phyloP scores from a whole-genome alignment of 2,888 invertebrate genomes.

The Aradus depressus region DNA sequence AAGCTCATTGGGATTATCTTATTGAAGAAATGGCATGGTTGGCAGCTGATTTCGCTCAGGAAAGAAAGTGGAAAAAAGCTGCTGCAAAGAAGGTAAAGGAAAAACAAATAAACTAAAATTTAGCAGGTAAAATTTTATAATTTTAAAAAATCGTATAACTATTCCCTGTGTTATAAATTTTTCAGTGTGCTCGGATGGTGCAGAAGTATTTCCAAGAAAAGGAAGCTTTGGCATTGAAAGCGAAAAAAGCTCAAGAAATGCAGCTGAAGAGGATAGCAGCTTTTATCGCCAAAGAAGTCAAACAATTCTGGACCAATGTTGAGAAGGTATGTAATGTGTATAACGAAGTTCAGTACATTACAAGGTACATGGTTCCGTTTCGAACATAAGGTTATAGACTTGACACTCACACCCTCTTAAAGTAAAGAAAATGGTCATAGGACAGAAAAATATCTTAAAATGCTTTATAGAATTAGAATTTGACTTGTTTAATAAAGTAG shows the following conservation, averaged over 20 bases:
- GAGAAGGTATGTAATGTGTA: conserved; percentile 87
- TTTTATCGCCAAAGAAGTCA: conserved; percentile 83
- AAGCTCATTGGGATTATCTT: conserved; percentile 97
- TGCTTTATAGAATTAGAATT: too few species aligned
- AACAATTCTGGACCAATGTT: conserved; percentile 90
- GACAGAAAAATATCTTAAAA: too few species aligned
- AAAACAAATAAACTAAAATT: too few species aligned
- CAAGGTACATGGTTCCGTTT: too few species aligned
- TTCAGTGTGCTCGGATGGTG: conserved; percentile 74
- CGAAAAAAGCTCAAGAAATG: conserved; percentile 82
- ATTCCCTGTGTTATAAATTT: not conserved
- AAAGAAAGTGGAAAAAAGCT: conserved; percentile 94
- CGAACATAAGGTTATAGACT: too few species aligned
- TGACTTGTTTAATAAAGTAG: too few species aligned
- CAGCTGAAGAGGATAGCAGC: conserved; percentile 77
- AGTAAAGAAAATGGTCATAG: too few species aligned
- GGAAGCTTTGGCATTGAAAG: conserved; percentile 75
- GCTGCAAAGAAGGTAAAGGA: conserved; percentile 68
- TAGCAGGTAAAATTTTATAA: too few species aligned
- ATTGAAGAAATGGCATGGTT: conserved; percentile 99
- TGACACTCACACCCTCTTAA: too few species aligned
- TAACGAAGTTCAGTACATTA: too few species aligned
- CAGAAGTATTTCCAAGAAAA: conserved; percentile 87
- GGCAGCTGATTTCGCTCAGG: conserved; percentile 93
- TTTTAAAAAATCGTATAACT: not conserved